Conservation (phyloP, 2,113 vertebrate species). For the Etheostoma spectabile region DNA sequence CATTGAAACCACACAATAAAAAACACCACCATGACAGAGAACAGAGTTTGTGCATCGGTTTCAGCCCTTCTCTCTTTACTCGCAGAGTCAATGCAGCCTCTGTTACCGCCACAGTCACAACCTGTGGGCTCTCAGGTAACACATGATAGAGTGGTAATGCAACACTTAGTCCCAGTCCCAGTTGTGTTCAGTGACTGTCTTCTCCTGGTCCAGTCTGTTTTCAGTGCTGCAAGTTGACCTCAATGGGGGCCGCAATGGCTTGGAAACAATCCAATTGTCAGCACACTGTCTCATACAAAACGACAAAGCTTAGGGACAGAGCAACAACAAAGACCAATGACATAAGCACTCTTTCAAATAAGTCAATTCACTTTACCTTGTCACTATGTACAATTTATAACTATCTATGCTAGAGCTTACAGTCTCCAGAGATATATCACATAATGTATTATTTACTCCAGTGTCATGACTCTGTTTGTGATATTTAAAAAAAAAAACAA, state of each 20-base stretch:
- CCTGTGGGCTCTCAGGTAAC: conserved; percentile 48
- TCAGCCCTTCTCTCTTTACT: conserved; percentile 46
- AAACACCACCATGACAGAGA: conserved; percentile 45
- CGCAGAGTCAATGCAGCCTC: conserved; percentile 51
- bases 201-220: conserved; percentile 27
- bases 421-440: conserved; percentile 26
- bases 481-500: conserved; percentile 19
- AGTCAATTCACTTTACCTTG: conserved; percentile 12
- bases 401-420: conserved; percentile 17
- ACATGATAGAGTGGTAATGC: conserved; percentile 20
- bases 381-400: conserved; percentile 51
- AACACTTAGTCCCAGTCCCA: conserved; percentile 51
- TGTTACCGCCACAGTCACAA: conserved; percentile 35
- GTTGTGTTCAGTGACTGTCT: conserved; percentile 14
- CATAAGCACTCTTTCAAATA: conserved; percentile 37
- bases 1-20: conserved; percentile 62
- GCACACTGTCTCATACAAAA: conserved; percentile 35
- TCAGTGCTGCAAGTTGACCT: conserved; percentile 50
- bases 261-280: conserved; percentile 56
- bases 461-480: conserved; percentile 75
- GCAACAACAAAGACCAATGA: conserved; percentile 22
- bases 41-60: conserved; percentile 40
- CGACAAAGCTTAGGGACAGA: conserved; percentile 35
- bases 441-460: conserved; percentile 63
- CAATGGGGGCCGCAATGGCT: conserved; percentile 19